Conservation (phyloP, 2,888 invertebrate genomes). For the Amphipyra tragopoginis region DNA sequence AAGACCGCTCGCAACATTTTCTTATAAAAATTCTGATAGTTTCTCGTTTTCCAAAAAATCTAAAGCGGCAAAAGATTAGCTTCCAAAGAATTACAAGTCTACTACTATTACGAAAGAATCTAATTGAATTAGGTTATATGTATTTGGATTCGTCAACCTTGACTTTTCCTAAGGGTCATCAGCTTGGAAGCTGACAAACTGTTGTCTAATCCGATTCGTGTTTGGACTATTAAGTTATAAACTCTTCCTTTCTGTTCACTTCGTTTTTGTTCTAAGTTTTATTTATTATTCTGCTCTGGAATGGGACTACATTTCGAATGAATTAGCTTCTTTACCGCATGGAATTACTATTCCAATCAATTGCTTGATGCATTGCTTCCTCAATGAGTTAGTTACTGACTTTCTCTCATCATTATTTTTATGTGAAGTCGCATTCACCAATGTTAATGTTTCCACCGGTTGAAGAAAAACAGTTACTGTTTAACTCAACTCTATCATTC, state of each 20-base stretch:
- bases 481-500: slow-evolving; percentile 4
- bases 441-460: slow-evolving; percentile 12
- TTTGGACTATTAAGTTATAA: background rate
- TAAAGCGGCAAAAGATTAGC: background rate
- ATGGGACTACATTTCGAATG: slow-evolving; percentile 13
- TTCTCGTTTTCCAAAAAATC: background rate
- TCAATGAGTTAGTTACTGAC: slow-evolving; percentile 23
- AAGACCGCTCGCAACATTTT: background rate
- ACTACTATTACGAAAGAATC: no score
- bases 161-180: background rate
- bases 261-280: background rate
- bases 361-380: slow-evolving; percentile 51
- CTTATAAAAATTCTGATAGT: no score
- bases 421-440: slow-evolving; percentile 21
- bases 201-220: background rate
- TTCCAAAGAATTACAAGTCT: background rate
- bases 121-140: background rate
- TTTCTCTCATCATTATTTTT: slow-evolving; percentile 46
- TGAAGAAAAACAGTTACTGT: background rate
- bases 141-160: background rate
- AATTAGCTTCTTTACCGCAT: slow-evolving; percentile 20
- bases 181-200: background rate
- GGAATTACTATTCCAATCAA: slow-evolving; percentile 40
- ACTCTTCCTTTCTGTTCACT: background rate
- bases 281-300: slow-evolving; percentile 7